Conservation (phyloP, 2,888 invertebrate species). For the Phyto melanocephala region DNA sequence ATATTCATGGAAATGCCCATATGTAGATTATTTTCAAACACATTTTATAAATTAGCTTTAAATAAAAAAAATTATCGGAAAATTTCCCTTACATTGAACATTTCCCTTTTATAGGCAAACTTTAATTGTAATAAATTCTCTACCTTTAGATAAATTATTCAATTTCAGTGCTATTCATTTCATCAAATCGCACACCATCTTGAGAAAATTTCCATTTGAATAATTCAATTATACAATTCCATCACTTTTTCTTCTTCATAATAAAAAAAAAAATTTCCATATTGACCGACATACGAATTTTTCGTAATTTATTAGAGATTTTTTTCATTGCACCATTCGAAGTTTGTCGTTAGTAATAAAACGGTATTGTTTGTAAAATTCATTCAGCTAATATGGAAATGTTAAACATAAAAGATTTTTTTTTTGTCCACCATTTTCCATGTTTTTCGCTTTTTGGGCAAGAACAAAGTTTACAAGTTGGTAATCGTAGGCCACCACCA, state of each 20-base stretch:
- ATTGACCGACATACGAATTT: slow-evolving; percentile 21
- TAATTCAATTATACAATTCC: slow-evolving; percentile 59
- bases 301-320: not conserved
- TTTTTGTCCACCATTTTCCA: too few species aligned
- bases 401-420: slow-evolving; percentile 40
- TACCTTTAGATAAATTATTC: too few species aligned
- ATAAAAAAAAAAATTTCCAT: slow-evolving; percentile 41
- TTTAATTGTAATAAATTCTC: too few species aligned
- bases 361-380: slow-evolving; percentile 59
- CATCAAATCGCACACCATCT: not conserved
- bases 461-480: slow-evolving; percentile 13
- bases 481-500: slow-evolving; percentile 48
- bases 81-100: too few species aligned
- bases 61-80: too few species aligned
- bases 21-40: too few species aligned
- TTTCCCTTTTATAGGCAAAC: too few species aligned
- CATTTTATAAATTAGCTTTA: too few species aligned
- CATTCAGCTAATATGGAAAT: slow-evolving; percentile 58
- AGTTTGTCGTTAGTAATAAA: slow-evolving; percentile 35
- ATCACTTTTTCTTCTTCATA: slow-evolving; percentile 48
- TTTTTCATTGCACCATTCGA: not conserved
- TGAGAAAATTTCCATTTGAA: slow-evolving; percentile 39
- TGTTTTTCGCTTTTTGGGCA: not conserved
- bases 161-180: not conserved
- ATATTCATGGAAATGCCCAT: too few species aligned